Base-by-base conservation (phyloP, 2,888 invertebrate genomes). In the Tipula confusa region DNA sequence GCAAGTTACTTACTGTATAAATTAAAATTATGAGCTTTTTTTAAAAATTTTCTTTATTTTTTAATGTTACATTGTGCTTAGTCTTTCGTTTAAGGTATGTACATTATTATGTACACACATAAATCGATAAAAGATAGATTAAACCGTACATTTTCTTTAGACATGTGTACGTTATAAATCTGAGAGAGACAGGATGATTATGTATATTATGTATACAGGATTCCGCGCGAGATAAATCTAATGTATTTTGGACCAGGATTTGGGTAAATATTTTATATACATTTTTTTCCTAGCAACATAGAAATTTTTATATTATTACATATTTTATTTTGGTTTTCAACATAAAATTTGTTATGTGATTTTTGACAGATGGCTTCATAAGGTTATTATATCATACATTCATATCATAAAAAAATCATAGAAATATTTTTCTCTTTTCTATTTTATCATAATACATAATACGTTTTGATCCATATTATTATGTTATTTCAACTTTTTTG, bases 401-500 rank as follows among this genome's bases (percentile, higher is more conserved):
- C 24, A 64, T 43, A 43, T 2, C 24, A 64, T 24, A 64, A 24
- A n/a, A n/a, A 64, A 64, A 64, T 64, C 64, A 64, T 64, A 64
- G 64, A 64, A 64, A 64, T 64, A n/a, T n/a, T n/a, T 64, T 64
- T 24, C 43, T 43, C 43, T 43, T n/a, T n/a, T 43, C 64, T 64
- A 64, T 64, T 64, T 64, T 64, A 64, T 64, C 24, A 64, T 64
- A 64, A 64, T 64, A 64, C 64, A 64, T 64, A 64, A 64, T 64
- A 64, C 24, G 18, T 43, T 64, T 64, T 64, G 64, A 64, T 64
- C 64, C 64, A 64, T 64, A 64, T 64, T 64, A 64, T 64, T 64
- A 64, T 64, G 64, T 64, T 64, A 64, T 64, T 64, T 64, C 64
- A 64, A 64, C 64, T 64, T 43, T 64, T 64, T 64, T 64, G 64